These are phyloP conservation scores for Latrodectus hesperus DNA, from an alignment of 2,888 invertebrate genomes.

Conservation along the genomic window DNA sequence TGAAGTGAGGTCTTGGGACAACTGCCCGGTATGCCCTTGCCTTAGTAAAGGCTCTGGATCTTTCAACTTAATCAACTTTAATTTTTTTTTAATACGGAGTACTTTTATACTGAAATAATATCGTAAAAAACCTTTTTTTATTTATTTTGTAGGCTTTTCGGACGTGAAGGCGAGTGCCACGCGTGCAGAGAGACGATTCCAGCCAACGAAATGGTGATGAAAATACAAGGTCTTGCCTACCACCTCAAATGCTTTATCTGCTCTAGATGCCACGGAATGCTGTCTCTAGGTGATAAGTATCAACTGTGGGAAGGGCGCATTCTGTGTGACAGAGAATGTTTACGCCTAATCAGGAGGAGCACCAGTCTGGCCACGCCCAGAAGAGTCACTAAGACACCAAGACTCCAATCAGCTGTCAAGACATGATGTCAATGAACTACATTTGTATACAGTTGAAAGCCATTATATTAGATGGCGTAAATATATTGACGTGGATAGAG, in stretches of 20 bases:
- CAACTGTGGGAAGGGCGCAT: constrained; percentile 91
- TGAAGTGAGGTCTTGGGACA: no score
- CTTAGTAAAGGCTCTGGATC: no score
- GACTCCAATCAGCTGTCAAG: constrained; percentile 12
- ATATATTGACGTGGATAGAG: no score
- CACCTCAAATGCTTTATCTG: constrained; percentile 97
- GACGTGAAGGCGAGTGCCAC: constrained; percentile 90
- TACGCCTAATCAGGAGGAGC: constrained; percentile 80
- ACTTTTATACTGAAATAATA: no score
- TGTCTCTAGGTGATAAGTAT: constrained; percentile 91
- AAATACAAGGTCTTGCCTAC: constrained; percentile 85
- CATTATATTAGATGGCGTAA: no score
- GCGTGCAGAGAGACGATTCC: constrained; percentile 94
- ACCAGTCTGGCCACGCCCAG: constrained; percentile 8
- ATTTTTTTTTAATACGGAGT: no score
- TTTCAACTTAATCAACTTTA: no score
- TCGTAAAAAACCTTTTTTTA: no score
- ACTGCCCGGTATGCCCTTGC: no score
- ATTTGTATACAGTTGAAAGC: no score
- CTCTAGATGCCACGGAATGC: constrained; percentile 91
- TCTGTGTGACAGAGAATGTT: constrained; percentile 96
- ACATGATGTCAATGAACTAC: constrained; percentile 18
- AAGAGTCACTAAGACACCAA: constrained; percentile 21
- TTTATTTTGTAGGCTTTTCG: constrained; percentile 85
- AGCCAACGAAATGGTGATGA: constrained; percentile 94